Evolutionary conservation across 2,888 invertebrate genomes (phyloP), one percentile per base, ranked within the genome.

Genomic region (Holacanthella duospinosa): DNA sequence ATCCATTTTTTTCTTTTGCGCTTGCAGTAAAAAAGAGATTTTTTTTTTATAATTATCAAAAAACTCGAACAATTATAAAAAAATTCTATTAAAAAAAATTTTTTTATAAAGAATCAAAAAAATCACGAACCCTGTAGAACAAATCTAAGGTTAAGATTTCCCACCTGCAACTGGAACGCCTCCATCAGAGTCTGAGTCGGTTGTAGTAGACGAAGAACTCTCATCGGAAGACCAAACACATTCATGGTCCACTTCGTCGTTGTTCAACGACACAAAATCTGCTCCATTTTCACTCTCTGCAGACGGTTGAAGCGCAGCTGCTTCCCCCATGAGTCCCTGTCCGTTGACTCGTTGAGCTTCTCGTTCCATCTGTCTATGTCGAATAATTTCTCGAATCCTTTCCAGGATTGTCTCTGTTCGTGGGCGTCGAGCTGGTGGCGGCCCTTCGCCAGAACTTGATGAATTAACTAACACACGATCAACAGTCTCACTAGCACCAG

Each of bases 201-300:
- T n/a, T n/a, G n/a, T n/a, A 44, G 59, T 26, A 24, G 26, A 25
- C 3, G 59, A 28, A 12, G 44, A 48, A 26, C 48, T 48, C 6
- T 59, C 44, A 59, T 25, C 24, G 3, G 59, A 58, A 19, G 9
- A n/a, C 58, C 58, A 58, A 12, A 58, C 58, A 29, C 58, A 58
- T 43, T n/a, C n/a, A n/a, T 58, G 19, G 21, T 60, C 60, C 6
- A 29, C 21, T 2, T 63, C 60, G n/a, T 63, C 53, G 16, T 43
- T 57, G n/a, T n/a, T n/a, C n/a, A n/a, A n/a, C n/a, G n/a, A n/a
- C n/a, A n/a, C n/a, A n/a, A n/a, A n/a, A 56, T 29, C 59, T n/a
- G n/a, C 57, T n/a, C 28, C 56, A 1, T 44, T 48, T n/a, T 29
- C 65, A 12, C 43, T 6, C 3, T 3, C 29, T 9, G 24, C 29